phyloP scores from a whole-genome alignment of 2,113 vertebrate species.

The Accipiter cooperii region DNA sequence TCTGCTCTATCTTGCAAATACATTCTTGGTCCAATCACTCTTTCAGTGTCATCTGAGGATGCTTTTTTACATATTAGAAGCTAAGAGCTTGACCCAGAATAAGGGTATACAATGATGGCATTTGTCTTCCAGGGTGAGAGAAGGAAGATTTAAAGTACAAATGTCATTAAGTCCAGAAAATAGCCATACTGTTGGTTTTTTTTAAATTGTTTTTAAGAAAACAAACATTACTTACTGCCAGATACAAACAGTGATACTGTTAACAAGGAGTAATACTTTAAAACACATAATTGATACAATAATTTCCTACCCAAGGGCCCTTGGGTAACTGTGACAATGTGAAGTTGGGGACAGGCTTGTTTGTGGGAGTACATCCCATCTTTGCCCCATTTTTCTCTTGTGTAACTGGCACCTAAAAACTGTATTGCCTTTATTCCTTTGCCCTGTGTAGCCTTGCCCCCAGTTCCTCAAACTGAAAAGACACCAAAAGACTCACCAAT shows the following conservation, averaged over 20 bases:
- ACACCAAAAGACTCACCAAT: not conserved
- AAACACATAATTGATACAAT: not conserved
- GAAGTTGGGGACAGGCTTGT: not conserved
- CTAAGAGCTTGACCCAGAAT: not conserved
- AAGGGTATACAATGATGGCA: not conserved
- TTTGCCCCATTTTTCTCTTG: not conserved
- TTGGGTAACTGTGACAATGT: not conserved
- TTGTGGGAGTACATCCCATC: not conserved
- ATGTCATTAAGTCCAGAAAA: not conserved
- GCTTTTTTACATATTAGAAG: not conserved
- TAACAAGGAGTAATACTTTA: not conserved
- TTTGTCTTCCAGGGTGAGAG: not conserved
- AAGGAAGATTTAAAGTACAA: not conserved
- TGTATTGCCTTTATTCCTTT: not conserved
- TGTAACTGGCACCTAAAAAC: not conserved
- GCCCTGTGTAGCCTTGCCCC: not conserved
- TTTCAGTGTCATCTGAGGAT: constrained; percentile 28
- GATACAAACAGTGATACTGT: not conserved
- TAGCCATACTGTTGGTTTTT: not conserved
- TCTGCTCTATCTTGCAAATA: constrained; percentile 7
- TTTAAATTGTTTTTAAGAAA: not conserved
- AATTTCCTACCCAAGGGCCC: not conserved
- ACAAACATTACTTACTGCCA: not conserved
- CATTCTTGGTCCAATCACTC: not conserved
- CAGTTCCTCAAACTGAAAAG: not conserved